Percentiles rank a stretch among this genome's conserved stretches.
These are phyloP conservation scores for Aphyosemion australe DNA, from an alignment of 2,113 vertebrate genomes.

Conservation along the genomic window DNA sequence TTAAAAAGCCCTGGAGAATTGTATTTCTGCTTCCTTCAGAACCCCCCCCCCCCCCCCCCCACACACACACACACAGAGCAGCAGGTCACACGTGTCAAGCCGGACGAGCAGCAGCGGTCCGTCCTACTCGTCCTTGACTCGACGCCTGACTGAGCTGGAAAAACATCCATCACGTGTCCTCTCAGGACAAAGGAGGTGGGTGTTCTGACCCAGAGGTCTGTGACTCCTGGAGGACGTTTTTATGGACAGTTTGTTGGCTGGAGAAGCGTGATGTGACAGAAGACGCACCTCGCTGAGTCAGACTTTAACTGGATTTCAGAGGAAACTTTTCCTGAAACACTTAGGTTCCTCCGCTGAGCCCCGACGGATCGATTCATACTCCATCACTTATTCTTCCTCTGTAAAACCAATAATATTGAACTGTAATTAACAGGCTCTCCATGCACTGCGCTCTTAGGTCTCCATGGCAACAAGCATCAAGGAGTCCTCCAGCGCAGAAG, in stretches of 20 bases:
- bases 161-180: constrained; percentile 19
- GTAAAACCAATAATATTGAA: constrained; percentile 10
- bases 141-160: constrained; percentile 10
- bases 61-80: neutral
- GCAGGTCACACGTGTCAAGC: constrained; percentile 1
- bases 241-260: constrained; percentile 1
- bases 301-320: neutral
- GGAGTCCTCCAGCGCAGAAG: constrained; percentile 3
- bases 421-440: constrained; percentile 26
- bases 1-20: too few species aligned
- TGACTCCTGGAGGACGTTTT: constrained; percentile 9
- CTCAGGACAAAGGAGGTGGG: constrained; percentile 1
- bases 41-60: neutral
- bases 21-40: neutral
- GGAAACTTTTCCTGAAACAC: neutral
- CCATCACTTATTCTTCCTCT: constrained; percentile 1
- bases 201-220: constrained; percentile 7
- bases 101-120: neutral
- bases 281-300: neutral
- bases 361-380: neutral
- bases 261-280: neutral
- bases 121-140: constrained; percentile 33
- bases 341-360: neutral
- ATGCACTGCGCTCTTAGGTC: constrained; percentile 14
- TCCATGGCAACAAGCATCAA: constrained; percentile 43